phyloP scores from a whole-genome alignment of 2,797 vertebrate species.

The Intellagama lesueurii region DNA sequence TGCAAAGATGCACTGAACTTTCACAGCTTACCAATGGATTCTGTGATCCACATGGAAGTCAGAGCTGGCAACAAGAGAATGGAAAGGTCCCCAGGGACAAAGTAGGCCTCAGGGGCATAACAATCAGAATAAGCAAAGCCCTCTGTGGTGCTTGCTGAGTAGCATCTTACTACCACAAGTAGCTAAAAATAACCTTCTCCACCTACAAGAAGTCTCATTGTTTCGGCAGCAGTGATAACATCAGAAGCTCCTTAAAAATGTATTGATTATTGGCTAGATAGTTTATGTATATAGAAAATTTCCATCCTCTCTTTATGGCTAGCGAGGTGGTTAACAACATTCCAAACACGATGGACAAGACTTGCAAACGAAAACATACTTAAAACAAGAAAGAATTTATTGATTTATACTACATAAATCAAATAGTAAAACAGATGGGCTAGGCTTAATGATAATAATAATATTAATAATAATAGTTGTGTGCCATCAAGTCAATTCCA shows the following conservation, averaged over 20 bases:
- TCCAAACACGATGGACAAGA: neutral
- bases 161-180: no score
- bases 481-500: no score
- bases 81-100: neutral
- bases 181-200: neutral
- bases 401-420: neutral
- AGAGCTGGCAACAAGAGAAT: neutral
- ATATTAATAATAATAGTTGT: no score
- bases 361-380: neutral
- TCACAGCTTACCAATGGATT: neutral
- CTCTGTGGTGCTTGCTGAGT: no score
- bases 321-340: neutral
- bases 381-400: neutral
- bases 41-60: neutral
- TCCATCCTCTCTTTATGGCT: neutral
- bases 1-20: neutral
- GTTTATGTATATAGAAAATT: neutral
- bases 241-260: neutral
- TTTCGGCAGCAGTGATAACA: neutral
- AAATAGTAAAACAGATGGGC: neutral
- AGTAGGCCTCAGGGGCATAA: neutral
- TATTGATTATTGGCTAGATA: neutral
- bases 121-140: neutral
- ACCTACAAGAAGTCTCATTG: neutral
- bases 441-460: neutral